Evolutionary conservation across 2,113 vertebrate genomes (phyloP), one percentile per base, ranked within the genome.

Genomic region (Saimiri boliviensis): DNA sequence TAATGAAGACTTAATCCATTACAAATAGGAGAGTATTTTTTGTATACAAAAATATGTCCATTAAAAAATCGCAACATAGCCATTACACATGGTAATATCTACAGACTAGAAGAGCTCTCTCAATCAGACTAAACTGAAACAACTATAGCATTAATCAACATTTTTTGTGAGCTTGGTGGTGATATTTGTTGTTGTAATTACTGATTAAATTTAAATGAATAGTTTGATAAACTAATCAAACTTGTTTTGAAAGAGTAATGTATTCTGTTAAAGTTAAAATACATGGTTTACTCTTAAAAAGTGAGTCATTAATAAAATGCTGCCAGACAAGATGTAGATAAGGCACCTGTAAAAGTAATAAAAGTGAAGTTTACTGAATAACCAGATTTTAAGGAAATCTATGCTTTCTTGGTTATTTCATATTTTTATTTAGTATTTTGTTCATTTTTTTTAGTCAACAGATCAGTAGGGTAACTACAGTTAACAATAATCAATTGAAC

Each of bases 251-350:
- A 68, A 91, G 13, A 92, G 20, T 63, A 5, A 23, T 25, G 49
- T 94, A 80, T 40, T 49, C 5, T 83, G 45, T 70, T 96, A 32
- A 97, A 73, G 35, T 81, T 58, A 37, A 83, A 95, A 40, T 86
- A 56, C 58, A 54, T 42, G 11, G 6, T 86, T 80, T 40, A 45
- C 25, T 94, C 76, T 17, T 81, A 79, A 94, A 73, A 25, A 10
- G 37, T 54, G 12, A 92, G 9, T 66, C 17, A 92, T 56, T 82
- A 45, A 82, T 35, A 58, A 87, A 68, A n/a, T 85, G 58, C 11
- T 77, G 30, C 35, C 45, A 52, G 89, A 40, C 25, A 37, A 84
- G 6, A 66, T 37, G n/a, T 45, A 86, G 25, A n/a, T 19, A 63
- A 79, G 27, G n/a, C 21, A 76, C 32, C 17, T 40, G 3, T 87